A percentile compares a stretch with the other conserved stretches of the same genome.
Conservation (phyloP, 2,797 vertebrate species). For the Gymnopithys bicolor region DNA sequence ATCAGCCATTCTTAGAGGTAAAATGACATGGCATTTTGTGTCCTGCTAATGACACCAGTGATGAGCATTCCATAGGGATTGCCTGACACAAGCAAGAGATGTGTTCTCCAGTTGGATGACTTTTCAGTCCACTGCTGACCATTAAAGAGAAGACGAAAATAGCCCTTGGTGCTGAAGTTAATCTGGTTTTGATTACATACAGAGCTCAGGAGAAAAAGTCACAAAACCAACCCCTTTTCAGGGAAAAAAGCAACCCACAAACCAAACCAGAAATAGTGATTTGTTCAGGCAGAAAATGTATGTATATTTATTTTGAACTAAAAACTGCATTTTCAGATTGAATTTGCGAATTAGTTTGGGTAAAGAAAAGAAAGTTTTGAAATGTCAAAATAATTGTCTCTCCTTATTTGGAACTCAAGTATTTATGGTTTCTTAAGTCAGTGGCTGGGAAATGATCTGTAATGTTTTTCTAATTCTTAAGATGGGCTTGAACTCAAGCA, state of each 20-base stretch:
- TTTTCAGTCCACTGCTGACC: background rate
- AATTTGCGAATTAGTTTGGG: background rate
- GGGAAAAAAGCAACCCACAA: background rate
- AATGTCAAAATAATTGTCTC: background rate
- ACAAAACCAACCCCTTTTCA: background rate
- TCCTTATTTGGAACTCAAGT: background rate
- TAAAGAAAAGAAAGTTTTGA: background rate
- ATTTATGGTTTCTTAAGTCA: background rate
- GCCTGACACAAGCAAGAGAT: background rate
- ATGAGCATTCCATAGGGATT: background rate
- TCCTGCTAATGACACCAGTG: background rate
- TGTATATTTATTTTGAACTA: background rate
- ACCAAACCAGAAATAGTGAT: background rate
- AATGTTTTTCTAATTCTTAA: background rate
- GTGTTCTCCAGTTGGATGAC: background rate
- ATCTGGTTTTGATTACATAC: background rate
- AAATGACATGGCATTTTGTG: background rate
- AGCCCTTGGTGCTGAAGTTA: background rate
- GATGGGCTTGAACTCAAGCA: background rate
- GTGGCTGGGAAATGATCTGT: background rate
- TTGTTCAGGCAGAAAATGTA: background rate
- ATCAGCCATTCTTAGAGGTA: background rate
- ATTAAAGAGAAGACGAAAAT: background rate
- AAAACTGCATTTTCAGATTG: background rate
- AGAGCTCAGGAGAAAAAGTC: background rate